phyloP scores from a whole-genome alignment of 2,888 invertebrate species.

The Caenorhabditis afra region DNA sequence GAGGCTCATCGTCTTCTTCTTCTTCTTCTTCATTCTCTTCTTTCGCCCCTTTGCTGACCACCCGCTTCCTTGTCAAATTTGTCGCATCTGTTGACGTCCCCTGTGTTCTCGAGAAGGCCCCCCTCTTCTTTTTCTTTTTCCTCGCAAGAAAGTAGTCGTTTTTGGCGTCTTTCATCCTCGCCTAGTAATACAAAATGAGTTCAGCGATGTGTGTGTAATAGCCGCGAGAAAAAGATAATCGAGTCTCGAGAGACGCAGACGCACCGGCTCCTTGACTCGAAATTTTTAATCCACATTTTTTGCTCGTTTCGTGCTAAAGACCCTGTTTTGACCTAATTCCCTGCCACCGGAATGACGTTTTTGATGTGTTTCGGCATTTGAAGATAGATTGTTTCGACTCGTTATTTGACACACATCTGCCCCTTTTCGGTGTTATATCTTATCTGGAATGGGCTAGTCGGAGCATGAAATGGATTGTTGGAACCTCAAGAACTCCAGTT shows the following conservation, averaged over 20 bases:
- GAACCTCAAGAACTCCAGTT: neutral
- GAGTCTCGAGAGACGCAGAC: constrained; percentile 4
- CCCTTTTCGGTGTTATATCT: too few relatives aligned
- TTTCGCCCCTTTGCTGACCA: constrained; percentile 33
- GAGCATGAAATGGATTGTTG: neutral
- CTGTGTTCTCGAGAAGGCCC: constrained; percentile 26
- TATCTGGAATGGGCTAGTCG: too few relatives aligned
- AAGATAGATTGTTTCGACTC: neutral
- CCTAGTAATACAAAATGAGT: constrained; percentile 55
- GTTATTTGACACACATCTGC: neutral
- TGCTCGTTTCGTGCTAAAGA: constrained; percentile 33
- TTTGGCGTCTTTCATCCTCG: constrained; percentile 23
- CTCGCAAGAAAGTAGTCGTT: constrained; percentile 24
- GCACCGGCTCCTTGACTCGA: constrained; percentile 29
- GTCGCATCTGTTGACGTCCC: constrained; percentile 32
- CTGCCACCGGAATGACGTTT: neutral
- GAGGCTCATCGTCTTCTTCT: constrained; percentile 20
- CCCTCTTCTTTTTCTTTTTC: neutral
- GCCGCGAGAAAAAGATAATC: constrained; percentile 11
- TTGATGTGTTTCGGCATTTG: neutral
- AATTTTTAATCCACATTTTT: constrained; percentile 54
- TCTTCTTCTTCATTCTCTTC: constrained; percentile 28
- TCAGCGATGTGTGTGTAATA: constrained; percentile 55
- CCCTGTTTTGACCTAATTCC: constrained; percentile 37
- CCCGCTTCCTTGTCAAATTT: constrained; percentile 50